Evolutionary conservation across 2,888 invertebrate species (phyloP).

Genomic region (Drosophila seclusa): DNA sequence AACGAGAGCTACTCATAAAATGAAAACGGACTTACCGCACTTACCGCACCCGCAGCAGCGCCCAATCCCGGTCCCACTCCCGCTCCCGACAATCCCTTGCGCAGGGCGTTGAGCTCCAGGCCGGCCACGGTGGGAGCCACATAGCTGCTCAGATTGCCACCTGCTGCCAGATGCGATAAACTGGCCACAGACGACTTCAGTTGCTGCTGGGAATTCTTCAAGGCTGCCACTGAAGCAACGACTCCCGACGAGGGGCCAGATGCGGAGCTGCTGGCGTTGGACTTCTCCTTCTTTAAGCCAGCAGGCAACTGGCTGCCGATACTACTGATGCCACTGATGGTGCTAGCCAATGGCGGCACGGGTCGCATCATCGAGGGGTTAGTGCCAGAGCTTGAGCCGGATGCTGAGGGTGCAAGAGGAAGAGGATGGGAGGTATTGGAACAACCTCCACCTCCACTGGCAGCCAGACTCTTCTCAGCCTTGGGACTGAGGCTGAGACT

Average conservation of each 20-base stretch:
- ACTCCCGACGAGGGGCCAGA: slow-evolving; percentile 32
- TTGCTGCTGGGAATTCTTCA: slow-evolving; percentile 65
- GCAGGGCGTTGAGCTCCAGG: slow-evolving; percentile 72
- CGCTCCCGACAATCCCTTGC: slow-evolving; percentile 77
- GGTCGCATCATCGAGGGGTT: slow-evolving; percentile 71
- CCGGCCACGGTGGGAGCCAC: slow-evolving; percentile 44
- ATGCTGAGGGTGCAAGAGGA: slow-evolving; percentile 17
- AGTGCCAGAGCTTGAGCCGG: slow-evolving; percentile 1
- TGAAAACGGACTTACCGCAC: slow-evolving; percentile 84
- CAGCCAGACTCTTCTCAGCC: slow-evolving; percentile 66
- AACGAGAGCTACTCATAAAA: slow-evolving; percentile 70
- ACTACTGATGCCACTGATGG: slow-evolving; percentile 28
- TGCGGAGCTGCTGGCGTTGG: slow-evolving; percentile 22
- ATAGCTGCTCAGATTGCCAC: slow-evolving; percentile 60
- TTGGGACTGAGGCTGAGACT: slow-evolving; percentile 80
- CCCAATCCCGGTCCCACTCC: slow-evolving; percentile 54
- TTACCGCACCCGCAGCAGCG: slow-evolving; percentile 67
- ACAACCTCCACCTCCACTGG: slow-evolving; percentile 23
- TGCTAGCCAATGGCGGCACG: slow-evolving; percentile 85
- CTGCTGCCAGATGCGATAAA: slow-evolving; percentile 69
- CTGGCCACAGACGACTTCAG: slow-evolving; percentile 69
- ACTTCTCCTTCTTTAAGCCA: slow-evolving; percentile 45
- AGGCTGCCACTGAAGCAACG: slow-evolving; percentile 67
- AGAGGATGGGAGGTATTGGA: slow-evolving; percentile 13
- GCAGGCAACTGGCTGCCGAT: slow-evolving; percentile 35